Base-by-base conservation (phyloP, 2,113 vertebrate species). In the Syngnathus scovelli region DNA sequence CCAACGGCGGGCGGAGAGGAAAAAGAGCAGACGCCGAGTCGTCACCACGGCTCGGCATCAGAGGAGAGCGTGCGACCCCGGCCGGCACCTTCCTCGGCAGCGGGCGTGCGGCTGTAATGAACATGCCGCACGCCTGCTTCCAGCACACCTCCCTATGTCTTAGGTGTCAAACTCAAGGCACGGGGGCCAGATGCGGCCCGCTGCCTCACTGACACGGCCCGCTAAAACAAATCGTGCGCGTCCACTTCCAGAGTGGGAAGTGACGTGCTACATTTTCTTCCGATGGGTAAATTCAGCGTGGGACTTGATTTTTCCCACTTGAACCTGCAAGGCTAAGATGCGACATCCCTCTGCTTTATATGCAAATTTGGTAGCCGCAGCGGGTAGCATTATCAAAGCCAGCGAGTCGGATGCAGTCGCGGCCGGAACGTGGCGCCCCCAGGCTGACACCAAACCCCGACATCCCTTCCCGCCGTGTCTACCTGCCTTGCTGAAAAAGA, bases 401-500 rank as follows among this genome's bases (percentile, higher is more conserved):
- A 23, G 23, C 7, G 52, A 27, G 21, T 3, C 6, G 52, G 10
- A 6, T 55, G 7, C 1, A 21, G 19, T 19, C 1, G 49, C 49
- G 9, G 1, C 16, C 15, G 59, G 59, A 21, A 41, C 38, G 6
- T 61, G 5, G 18, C 10, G 21, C 38, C 59, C 38, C 58, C 9
- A 60, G 58, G 58, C 36, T 39, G 5, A 36, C 2, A 6, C 21
- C 2, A 23, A 23, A 23, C 21, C 52, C 21, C 52, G 3, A 27
- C 52, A 11, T 55, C 52, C 52, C 52, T 55, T 10, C 52, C 52
- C 52, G 13, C 11, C 52, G 13, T 36, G 62, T 64, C 33, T 64
- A 33, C 55, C 37, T 46, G 18, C 48, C 55, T 73, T 65, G 61
- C 65, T 44, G 15, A 62, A 59, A 69, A 65, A 27, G 19, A 37